Conservation (phyloP, 37 sponge, comb jelly and placozoan species). For the Haliclona indistincta region DNA sequence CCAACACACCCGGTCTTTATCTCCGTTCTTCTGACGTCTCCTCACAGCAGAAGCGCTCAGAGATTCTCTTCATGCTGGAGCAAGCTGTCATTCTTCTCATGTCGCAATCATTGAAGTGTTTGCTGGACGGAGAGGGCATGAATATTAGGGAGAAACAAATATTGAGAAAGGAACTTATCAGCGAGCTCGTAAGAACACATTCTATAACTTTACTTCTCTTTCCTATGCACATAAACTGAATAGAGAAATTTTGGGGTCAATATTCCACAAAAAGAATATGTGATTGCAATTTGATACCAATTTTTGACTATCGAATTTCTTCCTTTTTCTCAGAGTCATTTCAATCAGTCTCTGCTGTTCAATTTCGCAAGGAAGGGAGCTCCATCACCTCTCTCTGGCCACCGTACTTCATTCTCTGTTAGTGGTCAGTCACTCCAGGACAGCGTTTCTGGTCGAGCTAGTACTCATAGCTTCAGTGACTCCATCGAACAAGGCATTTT, state of each 20-base stretch:
- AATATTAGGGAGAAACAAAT: constrained; percentile 38
- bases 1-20: neutral
- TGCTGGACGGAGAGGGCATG: constrained; percentile 21
- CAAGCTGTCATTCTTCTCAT: constrained; percentile 43
- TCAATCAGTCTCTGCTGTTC: constrained; percentile 22
- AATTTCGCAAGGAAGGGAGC: constrained; percentile 52
- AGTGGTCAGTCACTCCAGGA: neutral
- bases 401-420: constrained; percentile 5
- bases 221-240: no score
- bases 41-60: constrained; percentile 18
- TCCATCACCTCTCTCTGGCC: constrained; percentile 32
- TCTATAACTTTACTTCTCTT: neutral
- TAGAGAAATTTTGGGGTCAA: no score
- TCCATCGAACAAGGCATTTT: constrained; percentile 58
- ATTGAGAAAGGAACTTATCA: constrained; percentile 67
- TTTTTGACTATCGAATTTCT: neutral
- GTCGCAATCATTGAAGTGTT: constrained; percentile 48
- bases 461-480: constrained; percentile 39
- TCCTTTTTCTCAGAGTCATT: constrained; percentile 36
- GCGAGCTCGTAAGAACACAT: constrained; percentile 54
- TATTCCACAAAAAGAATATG: no score
- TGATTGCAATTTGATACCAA: neutral
- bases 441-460: constrained; percentile 8
- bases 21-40: neutral
- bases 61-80: constrained; percentile 56